Conservation (phyloP, 2,113 vertebrate species). For the Spea bombifrons region DNA sequence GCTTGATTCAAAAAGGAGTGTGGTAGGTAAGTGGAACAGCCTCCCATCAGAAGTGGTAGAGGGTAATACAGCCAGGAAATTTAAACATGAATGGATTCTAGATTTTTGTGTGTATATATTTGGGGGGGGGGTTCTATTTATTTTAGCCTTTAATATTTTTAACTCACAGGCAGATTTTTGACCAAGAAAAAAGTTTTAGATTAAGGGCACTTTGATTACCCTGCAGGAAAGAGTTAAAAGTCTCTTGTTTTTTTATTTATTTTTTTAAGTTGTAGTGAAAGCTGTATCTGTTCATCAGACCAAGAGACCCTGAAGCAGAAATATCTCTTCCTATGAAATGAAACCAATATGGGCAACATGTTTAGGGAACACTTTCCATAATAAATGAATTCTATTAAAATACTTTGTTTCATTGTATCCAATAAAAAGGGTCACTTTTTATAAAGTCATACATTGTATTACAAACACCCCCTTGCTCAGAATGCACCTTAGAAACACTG, state of each 20-base stretch:
- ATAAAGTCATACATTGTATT: neutral
- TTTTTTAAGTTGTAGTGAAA: neutral
- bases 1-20: too few species aligned
- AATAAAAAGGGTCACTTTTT: neutral
- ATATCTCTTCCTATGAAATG: conserved; percentile 34
- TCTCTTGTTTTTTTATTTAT: too few species aligned
- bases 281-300: conserved; percentile 34
- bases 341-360: conserved; percentile 30
- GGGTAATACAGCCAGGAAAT: too few species aligned
- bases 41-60: too few species aligned
- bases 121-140: too few species aligned
- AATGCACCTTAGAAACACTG: conserved; percentile 12
- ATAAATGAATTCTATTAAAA: conserved; percentile 38
- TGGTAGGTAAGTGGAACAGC: too few species aligned
- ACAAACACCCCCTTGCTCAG: conserved; percentile 27
- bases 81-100: too few species aligned
- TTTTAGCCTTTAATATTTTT: too few species aligned
- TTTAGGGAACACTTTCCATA: conserved; percentile 28
- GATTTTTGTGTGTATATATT: too few species aligned
- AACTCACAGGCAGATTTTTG: too few species aligned
- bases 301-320: neutral
- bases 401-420: neutral
- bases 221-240: neutral
- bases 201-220: neutral
- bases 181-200: neutral